Percentiles rank a stretch among this genome's conserved stretches.
These are phyloP conservation scores for Scaeva pyrastri DNA, from an alignment of 2,888 invertebrate genomes.

Conservation along the genomic window DNA sequence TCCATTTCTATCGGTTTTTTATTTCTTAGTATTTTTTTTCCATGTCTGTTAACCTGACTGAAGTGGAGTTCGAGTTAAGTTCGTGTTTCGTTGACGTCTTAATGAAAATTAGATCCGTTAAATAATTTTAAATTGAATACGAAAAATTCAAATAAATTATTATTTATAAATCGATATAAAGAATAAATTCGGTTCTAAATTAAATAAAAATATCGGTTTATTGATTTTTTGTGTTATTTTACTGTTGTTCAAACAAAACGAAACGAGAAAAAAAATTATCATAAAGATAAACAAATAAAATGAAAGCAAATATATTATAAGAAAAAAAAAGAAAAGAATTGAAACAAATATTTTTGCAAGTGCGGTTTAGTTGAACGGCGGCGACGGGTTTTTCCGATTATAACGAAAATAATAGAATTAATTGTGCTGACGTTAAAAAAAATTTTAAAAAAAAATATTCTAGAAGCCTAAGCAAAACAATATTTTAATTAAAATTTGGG, in stretches of 20 bases:
- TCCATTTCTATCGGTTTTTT: slow-evolving; percentile 34
- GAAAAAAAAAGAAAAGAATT: neutral
- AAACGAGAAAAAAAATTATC: neutral
- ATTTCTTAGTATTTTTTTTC: slow-evolving; percentile 44
- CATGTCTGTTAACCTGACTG: slow-evolving; percentile 52
- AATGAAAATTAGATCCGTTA: slow-evolving; percentile 20
- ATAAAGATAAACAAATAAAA: slow-evolving; percentile 20
- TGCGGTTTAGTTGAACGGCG: neutral
- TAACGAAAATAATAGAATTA: neutral
- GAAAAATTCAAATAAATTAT: neutral
- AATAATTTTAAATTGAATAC: slow-evolving; percentile 23
- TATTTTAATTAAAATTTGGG: neutral
- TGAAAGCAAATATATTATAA: slow-evolving; percentile 2
- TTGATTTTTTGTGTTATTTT: neutral
- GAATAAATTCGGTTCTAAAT: neutral
- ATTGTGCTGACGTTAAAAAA: slow-evolving; percentile 25
- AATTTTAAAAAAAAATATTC: neutral
- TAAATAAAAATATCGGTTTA: slow-evolving; percentile 14
- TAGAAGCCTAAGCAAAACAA: neutral
- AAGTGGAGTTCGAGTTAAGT: slow-evolving; percentile 23
- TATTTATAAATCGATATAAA: neutral
- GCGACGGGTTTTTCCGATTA: neutral
- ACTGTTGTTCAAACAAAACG: neutral
- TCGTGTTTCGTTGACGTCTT: slow-evolving; percentile 19
- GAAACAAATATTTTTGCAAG: slow-evolving; percentile 4